A percentile compares a stretch with the other conserved stretches of the same genome.
phyloP scores from a whole-genome alignment of 2,888 invertebrate genomes.

The Acrobasis suavella region DNA sequence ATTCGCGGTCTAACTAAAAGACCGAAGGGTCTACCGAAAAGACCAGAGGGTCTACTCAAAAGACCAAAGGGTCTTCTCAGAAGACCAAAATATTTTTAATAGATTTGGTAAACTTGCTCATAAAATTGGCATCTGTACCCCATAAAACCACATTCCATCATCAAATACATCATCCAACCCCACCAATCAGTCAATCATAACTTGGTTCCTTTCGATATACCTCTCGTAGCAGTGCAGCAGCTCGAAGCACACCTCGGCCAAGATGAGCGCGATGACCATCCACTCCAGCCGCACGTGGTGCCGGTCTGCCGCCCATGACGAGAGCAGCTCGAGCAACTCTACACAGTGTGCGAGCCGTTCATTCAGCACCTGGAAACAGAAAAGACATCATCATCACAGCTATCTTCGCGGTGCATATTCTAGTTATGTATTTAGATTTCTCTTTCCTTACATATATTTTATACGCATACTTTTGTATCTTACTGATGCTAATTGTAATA shows the following conservation, averaged over 20 bases:
- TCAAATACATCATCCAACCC: slow-evolving; percentile 4
- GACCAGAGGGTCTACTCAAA: not conserved
- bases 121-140: not conserved
- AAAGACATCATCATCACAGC: not conserved
- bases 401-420: too few species aligned
- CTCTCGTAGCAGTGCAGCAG: slow-evolving; percentile 88
- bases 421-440: too few species aligned
- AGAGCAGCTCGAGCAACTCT: slow-evolving; percentile 94
- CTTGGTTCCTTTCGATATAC: slow-evolving; percentile 49
- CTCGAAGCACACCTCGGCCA: slow-evolving; percentile 96
- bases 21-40: not conserved
- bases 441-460: too few species aligned
- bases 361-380: slow-evolving; percentile 89
- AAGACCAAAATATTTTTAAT: not conserved
- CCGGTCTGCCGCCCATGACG: slow-evolving; percentile 93
- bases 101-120: too few species aligned
- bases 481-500: too few species aligned
- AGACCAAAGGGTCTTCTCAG: not conserved
- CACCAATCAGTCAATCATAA: slow-evolving; percentile 19
- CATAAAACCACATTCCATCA: not conserved
- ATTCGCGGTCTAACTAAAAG: too few species aligned
- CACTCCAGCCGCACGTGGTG: slow-evolving; percentile 97
- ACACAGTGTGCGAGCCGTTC: slow-evolving; percentile 97
- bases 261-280: slow-evolving; percentile 98
- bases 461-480: too few species aligned